Conservation (phyloP, 2,113 vertebrate genomes). For the Etia nguti region DNA sequence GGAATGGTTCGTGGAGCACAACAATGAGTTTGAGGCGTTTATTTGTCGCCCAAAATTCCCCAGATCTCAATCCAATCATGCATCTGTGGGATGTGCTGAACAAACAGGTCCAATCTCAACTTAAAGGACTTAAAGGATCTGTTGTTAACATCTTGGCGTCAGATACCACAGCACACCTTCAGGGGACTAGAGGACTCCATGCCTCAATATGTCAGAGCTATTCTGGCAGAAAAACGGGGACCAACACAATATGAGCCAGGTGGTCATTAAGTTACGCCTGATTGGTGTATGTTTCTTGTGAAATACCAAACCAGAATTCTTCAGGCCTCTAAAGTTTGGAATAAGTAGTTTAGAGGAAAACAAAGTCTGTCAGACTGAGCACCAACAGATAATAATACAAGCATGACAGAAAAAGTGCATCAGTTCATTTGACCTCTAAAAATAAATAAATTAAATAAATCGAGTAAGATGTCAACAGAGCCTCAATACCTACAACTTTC, state of each 20-base stretch:
- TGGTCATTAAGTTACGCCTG: neutral
- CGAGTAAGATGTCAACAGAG: neutral
- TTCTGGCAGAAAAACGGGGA: neutral
- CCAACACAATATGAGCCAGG: neutral
- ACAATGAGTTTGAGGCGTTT: neutral
- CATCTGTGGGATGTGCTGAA: neutral
- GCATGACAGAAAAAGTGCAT: neutral
- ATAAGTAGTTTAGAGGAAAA: neutral
- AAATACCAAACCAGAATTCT: rapidly evolving
- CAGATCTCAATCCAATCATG: neutral
- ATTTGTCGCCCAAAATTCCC: neutral
- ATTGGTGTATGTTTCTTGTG: neutral
- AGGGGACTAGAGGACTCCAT: neutral
- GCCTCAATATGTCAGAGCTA: neutral
- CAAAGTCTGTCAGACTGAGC: neutral
- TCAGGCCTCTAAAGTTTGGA: neutral
- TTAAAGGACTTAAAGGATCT: neutral
- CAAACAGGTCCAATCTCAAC: neutral
- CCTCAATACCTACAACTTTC: neutral
- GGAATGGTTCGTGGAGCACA: neutral
- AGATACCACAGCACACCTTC: neutral
- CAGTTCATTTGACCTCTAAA: neutral
- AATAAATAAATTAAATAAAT: neutral
- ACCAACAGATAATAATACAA: neutral
- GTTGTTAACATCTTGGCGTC: neutral